phyloP scores from a whole-genome alignment of 2,888 invertebrate species.

The Byasa hedistus region DNA sequence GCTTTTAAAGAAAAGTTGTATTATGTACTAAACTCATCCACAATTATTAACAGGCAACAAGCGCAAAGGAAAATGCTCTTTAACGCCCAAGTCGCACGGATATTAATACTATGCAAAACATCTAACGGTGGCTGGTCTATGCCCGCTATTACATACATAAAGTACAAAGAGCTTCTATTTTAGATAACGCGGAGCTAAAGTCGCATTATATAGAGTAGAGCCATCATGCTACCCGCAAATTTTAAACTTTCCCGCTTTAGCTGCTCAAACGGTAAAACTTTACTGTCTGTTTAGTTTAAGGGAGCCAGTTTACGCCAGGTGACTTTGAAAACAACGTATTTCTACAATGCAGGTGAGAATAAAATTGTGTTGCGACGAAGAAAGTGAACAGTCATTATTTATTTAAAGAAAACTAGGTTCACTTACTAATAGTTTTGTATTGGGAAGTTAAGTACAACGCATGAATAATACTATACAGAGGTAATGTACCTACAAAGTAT shows the following conservation, averaged over 20 bases:
- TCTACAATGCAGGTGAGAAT: slow-evolving; percentile 44
- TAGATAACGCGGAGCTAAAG: slow-evolving; percentile 32
- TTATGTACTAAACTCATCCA: slow-evolving; percentile 10
- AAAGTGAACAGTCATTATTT: slow-evolving; percentile 18
- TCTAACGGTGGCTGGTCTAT: slow-evolving; percentile 5
- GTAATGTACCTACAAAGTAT: too few species aligned
- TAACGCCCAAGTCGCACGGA: not conserved
- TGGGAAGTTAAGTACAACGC: not conserved
- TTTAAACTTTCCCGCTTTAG: slow-evolving; percentile 51
- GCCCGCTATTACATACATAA: slow-evolving; percentile 22
- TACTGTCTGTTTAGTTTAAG: slow-evolving; percentile 65
- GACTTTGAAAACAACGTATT: slow-evolving; percentile 63
- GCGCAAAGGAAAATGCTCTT: slow-evolving; percentile 8
- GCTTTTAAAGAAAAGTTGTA: slow-evolving; percentile 7
- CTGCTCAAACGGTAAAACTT: slow-evolving; percentile 50
- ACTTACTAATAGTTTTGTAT: not conserved
- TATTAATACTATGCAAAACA: slow-evolving; percentile 26
- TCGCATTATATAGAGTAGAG: slow-evolving; percentile 33
- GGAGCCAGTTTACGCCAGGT: slow-evolving; percentile 59
- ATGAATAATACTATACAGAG: too few species aligned
- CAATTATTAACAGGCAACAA: slow-evolving; percentile 1
- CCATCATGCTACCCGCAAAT: slow-evolving; percentile 41
- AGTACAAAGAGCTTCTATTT: slow-evolving; percentile 29
- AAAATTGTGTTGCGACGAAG: slow-evolving; percentile 38
- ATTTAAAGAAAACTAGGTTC: slow-evolving; percentile 7